A percentile compares a stretch with the other conserved stretches of the same genome.
phyloP scores from a whole-genome alignment of 2,797 vertebrate species.

The Micrastur ruficollis region DNA sequence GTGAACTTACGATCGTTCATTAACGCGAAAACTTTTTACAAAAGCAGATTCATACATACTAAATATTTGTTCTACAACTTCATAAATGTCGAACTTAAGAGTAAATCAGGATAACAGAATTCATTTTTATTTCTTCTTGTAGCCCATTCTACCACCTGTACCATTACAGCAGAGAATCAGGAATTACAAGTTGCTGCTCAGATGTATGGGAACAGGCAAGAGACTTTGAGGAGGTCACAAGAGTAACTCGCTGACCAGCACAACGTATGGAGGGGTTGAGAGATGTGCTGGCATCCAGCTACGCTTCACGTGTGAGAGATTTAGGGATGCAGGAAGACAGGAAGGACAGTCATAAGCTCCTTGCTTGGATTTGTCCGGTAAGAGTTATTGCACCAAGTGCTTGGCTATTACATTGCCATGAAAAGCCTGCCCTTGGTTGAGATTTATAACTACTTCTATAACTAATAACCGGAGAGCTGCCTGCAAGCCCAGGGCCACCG shows the following conservation, averaged over 20 bases:
- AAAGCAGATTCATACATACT: neutral
- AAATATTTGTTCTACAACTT: neutral
- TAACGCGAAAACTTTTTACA: neutral
- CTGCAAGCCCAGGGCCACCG: neutral
- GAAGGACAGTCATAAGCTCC: neutral
- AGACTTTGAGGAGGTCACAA: neutral
- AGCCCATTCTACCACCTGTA: neutral
- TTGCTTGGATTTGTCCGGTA: neutral
- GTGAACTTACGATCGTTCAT: neutral
- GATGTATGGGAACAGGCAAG: neutral
- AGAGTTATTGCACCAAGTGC: neutral
- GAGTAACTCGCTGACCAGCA: neutral
- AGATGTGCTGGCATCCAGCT: neutral
- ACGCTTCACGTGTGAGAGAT: neutral
- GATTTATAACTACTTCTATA: neutral
- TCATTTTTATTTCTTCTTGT: neutral
- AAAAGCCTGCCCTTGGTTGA: neutral
- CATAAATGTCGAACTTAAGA: neutral
- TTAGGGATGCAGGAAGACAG: neutral
- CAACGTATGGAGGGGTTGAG: neutral
- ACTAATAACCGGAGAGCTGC: neutral
- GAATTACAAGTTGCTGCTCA: neutral
- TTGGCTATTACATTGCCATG: neutral
- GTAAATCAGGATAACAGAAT: neutral
- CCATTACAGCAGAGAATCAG: neutral